Conservation (phyloP, 2,797 vertebrate genomes). For the Thunnus albacares region DNA sequence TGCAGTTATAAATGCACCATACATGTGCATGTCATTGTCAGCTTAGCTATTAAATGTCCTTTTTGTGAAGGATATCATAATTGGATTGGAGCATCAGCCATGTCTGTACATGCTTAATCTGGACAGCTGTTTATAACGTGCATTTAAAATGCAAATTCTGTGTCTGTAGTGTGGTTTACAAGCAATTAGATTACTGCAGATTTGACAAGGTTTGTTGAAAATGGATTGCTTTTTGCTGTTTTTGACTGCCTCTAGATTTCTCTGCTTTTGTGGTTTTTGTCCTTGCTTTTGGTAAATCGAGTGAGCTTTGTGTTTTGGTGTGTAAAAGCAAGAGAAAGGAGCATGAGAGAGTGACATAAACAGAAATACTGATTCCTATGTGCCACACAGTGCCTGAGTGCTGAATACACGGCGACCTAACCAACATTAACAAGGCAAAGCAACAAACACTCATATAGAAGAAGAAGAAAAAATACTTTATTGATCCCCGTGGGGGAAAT, state of each 20-base stretch:
- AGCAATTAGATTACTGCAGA: constrained; percentile 46
- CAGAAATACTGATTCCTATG: constrained; percentile 50
- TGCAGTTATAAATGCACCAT: constrained; percentile 54
- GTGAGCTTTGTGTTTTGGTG: constrained; percentile 37
- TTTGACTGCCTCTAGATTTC: neutral
- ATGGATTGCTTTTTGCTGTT: constrained; percentile 24
- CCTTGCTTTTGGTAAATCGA: constrained; percentile 41
- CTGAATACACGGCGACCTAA: constrained; percentile 49
- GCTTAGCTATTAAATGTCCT: constrained; percentile 47
- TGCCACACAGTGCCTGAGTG: constrained; percentile 48
- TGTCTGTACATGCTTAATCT: constrained; percentile 33
- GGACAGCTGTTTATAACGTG: constrained; percentile 52
- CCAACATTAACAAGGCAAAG: constrained; percentile 63
- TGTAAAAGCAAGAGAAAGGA: constrained; percentile 34
- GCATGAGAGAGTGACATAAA: constrained; percentile 33
- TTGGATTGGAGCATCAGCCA: constrained; percentile 37
- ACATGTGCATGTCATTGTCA: constrained; percentile 58
- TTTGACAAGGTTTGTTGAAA: constrained; percentile 47
- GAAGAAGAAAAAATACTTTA: too few species aligned
- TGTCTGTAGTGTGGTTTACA: constrained; percentile 31
- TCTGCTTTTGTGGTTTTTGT: constrained; percentile 26
- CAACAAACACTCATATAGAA: constrained; percentile 28
- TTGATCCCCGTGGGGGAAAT: too few species aligned
- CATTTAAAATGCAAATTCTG: constrained; percentile 54
- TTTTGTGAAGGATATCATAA: constrained; percentile 54